phyloP scores from a whole-genome alignment of 1,140 invertebrate genomes.

The Epicauta chinensis region DNA sequence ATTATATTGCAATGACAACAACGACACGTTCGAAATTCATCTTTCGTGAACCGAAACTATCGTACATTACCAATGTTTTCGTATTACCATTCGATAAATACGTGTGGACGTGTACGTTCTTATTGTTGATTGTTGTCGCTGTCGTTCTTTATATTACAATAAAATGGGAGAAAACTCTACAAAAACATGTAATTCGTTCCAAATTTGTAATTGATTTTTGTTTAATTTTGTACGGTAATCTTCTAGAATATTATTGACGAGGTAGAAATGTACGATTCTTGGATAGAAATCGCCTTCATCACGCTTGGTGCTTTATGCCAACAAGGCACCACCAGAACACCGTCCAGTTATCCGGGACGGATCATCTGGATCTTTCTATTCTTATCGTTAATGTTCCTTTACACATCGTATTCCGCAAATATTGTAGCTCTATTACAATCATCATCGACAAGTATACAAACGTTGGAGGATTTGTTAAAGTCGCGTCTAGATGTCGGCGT shows the following conservation, averaged over 20 bases:
- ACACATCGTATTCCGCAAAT: constrained; percentile 59
- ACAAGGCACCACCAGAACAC: constrained; percentile 46
- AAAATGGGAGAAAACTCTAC: constrained; percentile 39
- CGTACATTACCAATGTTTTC: constrained; percentile 59
- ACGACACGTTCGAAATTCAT: constrained; percentile 56
- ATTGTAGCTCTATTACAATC: constrained; percentile 60
- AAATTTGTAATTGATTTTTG: neutral
- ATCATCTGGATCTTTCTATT: constrained; percentile 49
- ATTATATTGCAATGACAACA: constrained; percentile 56
- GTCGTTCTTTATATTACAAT: constrained; percentile 34
- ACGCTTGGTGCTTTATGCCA: constrained; percentile 54
- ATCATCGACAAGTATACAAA: constrained; percentile 53
- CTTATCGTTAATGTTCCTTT: constrained; percentile 46
- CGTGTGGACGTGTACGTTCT: constrained; percentile 52
- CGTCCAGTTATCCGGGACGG: constrained; percentile 42
- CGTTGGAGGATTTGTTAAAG: constrained; percentile 50
- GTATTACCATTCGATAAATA: constrained; percentile 51
- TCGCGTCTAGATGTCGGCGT: constrained; percentile 56
- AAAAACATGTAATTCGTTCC: neutral
- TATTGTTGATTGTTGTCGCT: constrained; percentile 45
- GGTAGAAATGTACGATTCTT: constrained; percentile 14
- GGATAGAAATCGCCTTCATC: constrained; percentile 36
- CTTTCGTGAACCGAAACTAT: constrained; percentile 60
- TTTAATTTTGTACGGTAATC: neutral
- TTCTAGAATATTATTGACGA: neutral